Percentiles rank a stretch among this genome's conserved stretches.
These are phyloP conservation scores for Drosophila mayri DNA, from an alignment of 1,140 invertebrate genomes.

Conservation along the genomic window DNA sequence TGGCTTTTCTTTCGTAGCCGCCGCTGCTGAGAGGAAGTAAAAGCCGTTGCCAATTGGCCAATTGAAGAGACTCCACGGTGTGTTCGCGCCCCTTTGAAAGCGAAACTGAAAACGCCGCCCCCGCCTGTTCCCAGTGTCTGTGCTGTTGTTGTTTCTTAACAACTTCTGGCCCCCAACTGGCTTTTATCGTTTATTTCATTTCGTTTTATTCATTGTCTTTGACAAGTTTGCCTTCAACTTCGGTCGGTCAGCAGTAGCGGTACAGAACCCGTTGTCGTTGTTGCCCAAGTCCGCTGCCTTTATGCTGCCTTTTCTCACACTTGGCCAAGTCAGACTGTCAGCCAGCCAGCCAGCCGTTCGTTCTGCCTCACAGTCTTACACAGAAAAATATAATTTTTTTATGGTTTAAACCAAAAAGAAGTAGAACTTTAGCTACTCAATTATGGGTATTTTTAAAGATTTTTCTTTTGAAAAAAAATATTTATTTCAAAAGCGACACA, in stretches of 20 bases:
- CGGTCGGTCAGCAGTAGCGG: slow-evolving; percentile 60
- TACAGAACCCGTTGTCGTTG: slow-evolving; percentile 64
- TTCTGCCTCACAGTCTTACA: slow-evolving; percentile 25
- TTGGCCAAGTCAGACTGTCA: slow-evolving; percentile 11
- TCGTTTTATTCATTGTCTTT: slow-evolving; percentile 73
- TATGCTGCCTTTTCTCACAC: slow-evolving; percentile 39
- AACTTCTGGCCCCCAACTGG: slow-evolving; percentile 32
- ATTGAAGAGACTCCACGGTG: slow-evolving; percentile 19
- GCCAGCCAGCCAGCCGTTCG: not conserved
- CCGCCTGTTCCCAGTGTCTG: slow-evolving; percentile 5
- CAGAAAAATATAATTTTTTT: slow-evolving; percentile 7
- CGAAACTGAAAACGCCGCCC: slow-evolving; percentile 31
- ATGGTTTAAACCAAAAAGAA: no score
- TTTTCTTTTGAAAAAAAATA: no score
- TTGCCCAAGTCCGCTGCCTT: slow-evolving; percentile 17
- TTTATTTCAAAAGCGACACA: no score
- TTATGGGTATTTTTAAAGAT: no score
- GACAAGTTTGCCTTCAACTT: slow-evolving; percentile 82
- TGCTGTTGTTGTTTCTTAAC: slow-evolving; percentile 9
- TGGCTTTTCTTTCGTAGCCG: slow-evolving; percentile 16
- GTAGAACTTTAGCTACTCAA: no score
- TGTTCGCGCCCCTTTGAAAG: slow-evolving; percentile 19
- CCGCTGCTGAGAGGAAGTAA: slow-evolving; percentile 63
- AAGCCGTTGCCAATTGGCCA: slow-evolving; percentile 46
- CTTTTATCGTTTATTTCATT: slow-evolving; percentile 36